Conservation (phyloP, 2,888 invertebrate species). For the Sphecodes monilicornis region DNA sequence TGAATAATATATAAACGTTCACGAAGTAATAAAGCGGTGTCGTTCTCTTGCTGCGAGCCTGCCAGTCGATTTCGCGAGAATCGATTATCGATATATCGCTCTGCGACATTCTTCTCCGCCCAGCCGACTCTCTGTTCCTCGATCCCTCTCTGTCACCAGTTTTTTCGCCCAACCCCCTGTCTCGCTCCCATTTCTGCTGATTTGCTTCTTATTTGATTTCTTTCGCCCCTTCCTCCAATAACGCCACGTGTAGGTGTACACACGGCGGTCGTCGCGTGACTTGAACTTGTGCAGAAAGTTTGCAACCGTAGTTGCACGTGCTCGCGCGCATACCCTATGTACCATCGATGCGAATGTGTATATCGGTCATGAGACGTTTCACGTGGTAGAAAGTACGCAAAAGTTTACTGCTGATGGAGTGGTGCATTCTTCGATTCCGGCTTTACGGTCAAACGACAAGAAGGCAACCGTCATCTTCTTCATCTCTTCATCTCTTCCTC, state of each 20-base stretch:
- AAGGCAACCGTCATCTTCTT: not conserved
- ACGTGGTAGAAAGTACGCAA: constrained; percentile 62
- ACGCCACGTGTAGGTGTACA: constrained; percentile 4
- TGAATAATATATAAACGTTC: constrained; percentile 67
- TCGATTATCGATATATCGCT: constrained; percentile 70
- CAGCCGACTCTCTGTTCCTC: constrained; percentile 5
- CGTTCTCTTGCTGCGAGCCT: constrained; percentile 55
- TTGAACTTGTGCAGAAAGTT: not conserved
- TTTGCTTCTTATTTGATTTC: constrained; percentile 35
- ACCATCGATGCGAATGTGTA: not conserved
- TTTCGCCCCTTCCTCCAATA: not conserved
- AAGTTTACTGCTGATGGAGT: constrained; percentile 77
- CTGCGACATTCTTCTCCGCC: constrained; percentile 29
- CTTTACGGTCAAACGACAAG: constrained; percentile 72
- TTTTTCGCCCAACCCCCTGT: constrained; percentile 19
- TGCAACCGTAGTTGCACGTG: not conserved
- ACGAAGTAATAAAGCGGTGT: constrained; percentile 67
- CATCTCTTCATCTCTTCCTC: not conserved
- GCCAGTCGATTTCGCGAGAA: constrained; percentile 63
- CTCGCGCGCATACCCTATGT: not conserved
- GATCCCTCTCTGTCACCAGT: constrained; percentile 32
- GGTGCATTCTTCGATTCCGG: constrained; percentile 73
- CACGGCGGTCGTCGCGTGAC: not conserved
- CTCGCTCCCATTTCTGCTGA: not conserved
- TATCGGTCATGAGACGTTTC: constrained; percentile 41